Evolutionary conservation across 2,113 vertebrate species (phyloP), one percentile per base, ranked within the genome.

Genomic region (Cyprinus carpio): DNA sequence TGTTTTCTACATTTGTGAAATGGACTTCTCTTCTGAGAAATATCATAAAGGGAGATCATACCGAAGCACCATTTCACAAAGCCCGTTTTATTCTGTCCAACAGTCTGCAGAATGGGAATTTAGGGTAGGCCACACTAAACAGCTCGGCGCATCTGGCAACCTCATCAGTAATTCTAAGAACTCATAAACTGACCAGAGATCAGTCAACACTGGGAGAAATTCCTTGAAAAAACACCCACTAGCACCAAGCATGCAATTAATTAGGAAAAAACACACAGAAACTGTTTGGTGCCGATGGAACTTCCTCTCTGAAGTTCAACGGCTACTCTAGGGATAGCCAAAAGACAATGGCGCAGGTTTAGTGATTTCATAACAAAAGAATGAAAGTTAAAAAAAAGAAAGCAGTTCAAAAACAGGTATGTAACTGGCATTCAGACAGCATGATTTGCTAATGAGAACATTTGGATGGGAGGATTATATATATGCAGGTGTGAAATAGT

Each of bases 241-340:
- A 76, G 81, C 58, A 76, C 46, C 10, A 77, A 34, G 67, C 81
- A 74, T 27, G 81, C 67, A 83, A 83, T 83, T 58, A 83, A 83
- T 83, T 83, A 83, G 67, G 81, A 83, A 83, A n/a, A n/a, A 83
- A 83, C 81, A 83, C 81, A 72, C 62, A 81, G 62, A 81, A 81
- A 81, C 49, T 25, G 81, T 72, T 83, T 72, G 67, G 65, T 72
- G 51, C 65, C 4, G 49, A 20, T 56, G 49, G 49, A 83, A 72
- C 81, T 81, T 81, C 79, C 79, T 69, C 62, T 46, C 62, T 83
- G 43, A 72, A 56, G 81, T 58, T 72, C 49, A 72, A 6, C 31
- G 6, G 67, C 49, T 72, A 29, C 62, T 81, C 80, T 67, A 25
- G 77, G 29, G 20, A 83, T 54, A 72, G 64, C 15, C 9, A 37